Percentiles rank a stretch among this genome's conserved stretches.
These are phyloP conservation scores for Chunga burmeisteri DNA, from an alignment of 2,113 vertebrate species.

Conservation along the genomic window DNA sequence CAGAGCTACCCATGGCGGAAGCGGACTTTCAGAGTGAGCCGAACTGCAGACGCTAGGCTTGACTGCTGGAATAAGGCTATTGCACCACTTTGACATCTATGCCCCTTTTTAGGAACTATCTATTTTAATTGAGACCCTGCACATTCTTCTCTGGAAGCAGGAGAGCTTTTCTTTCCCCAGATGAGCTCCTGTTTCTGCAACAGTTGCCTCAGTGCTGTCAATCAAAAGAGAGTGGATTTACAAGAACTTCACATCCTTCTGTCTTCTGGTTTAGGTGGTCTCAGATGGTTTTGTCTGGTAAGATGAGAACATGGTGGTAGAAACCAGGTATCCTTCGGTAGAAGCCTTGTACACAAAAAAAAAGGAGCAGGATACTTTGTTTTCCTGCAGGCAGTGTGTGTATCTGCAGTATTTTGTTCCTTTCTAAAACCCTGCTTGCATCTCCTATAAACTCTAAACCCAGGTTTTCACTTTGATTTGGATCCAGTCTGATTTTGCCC, in stretches of 20 bases:
- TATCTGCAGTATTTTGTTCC: neutral
- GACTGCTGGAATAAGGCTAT: neutral
- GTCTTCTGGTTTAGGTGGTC: neutral
- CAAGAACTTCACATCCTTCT: neutral
- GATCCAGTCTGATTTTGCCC: neutral
- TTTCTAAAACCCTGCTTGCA: neutral
- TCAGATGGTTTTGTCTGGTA: neutral
- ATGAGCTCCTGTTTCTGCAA: neutral
- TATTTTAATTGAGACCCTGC: neutral
- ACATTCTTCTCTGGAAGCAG: neutral
- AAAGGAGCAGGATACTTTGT: neutral
- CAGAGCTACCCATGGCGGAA: neutral
- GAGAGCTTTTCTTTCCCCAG: neutral
- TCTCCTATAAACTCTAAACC: neutral
- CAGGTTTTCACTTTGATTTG: neutral
- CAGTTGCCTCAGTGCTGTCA: neutral
- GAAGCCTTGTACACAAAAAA: neutral
- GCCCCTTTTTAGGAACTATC: neutral
- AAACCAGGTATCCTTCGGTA: neutral
- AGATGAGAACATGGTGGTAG: neutral
- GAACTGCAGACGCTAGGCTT: neutral
- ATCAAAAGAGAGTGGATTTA: neutral
- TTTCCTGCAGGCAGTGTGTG: neutral
- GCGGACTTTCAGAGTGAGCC: neutral
- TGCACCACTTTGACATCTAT: fast-evolving